Evolutionary conservation across 2,113 vertebrate species (phyloP), one percentile per base, ranked within the genome.

Genomic region (Pteronura brasiliensis): DNA sequence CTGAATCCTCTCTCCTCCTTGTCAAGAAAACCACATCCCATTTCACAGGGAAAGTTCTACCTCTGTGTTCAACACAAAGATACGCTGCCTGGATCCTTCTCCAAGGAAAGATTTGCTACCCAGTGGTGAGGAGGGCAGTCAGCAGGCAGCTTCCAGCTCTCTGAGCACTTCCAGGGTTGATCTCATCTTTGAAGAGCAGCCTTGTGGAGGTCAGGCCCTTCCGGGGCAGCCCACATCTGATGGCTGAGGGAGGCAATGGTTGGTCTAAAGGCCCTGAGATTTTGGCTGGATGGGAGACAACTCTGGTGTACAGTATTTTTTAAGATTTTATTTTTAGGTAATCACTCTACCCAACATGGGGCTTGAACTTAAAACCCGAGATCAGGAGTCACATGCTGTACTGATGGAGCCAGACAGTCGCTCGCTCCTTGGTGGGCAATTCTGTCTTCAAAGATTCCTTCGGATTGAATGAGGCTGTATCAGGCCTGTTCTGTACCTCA

Each of bases 1-100:
- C 81, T 95, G 65, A 97, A 93, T 67, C 65, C 34, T 84, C 31
- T 95, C 29, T 92, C 61, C 1, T 94, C 44, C 20, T 25, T 86
- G 8, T 86, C 52, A 84, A 39, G 69, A 79, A 90, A 79, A 52
- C 27, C 17, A 59, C 2, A 83, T 42, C 52, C 52, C 13, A 39
- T 71, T 61, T 23, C 31, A 82, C 12, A 49, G 72, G 57, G 36
- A 92, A 93, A 83, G 72, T 39, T 47, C 23, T 44, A 49, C 72
- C 49, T 95, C 18, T 71, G 9, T 85, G 23, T 79, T 71, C 67
- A 74, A 57, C 21, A 49, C 34, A 96, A n/a, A 80, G 18, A 20
- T 92, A 1, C 6, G 18, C 4, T 27, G 72, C 7, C 11, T 23
- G 29, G 20, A 79, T 95, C 6, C 52, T 69, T 39, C 52, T 36